Base-by-base conservation (phyloP, 2,888 invertebrate species). In the Caenorhabditis sulstoni region DNA sequence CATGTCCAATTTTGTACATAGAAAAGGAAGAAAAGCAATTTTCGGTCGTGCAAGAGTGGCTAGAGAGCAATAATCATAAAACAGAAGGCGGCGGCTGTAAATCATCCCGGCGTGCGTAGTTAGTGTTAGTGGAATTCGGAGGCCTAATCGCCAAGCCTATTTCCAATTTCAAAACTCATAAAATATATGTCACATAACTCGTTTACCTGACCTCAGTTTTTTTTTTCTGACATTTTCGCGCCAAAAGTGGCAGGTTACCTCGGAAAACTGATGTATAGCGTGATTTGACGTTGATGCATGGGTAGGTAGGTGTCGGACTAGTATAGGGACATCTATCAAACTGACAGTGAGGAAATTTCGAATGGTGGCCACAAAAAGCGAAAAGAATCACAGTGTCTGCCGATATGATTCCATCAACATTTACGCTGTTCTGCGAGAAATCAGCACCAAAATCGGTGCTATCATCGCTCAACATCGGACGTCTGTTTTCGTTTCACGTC, bases 211-310 rank as follows among this genome's bases (percentile, higher is more conserved):
- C 29, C 7, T 5, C 29, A 3, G 41, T 11, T 44, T 53, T 52
- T 14, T 37, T 35, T 16, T 47, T 39, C 12, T n/a, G 18, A 22
- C 23, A 41, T 59, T 65, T 74, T 74, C 66, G 66, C 74, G 74
- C 74, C 74, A 61, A 65, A 74, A 52, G 66, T 66, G 66, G 58
- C 66, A 66, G 29, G 74, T 71, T 73, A 73, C 73, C 73, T 73
- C 73, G 55, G 62, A 71, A 62, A 64, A 71, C 71, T 71, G 71
- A 71, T 71, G 59, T 55, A 23, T 65, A 47, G 22, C 41, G 55
- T 58, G 58, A 65, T 74, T 55, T 74, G 74, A 74, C 74, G 59
- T 65, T 74, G 73, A 66, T 74, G 66, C 66, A 74, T 66, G 22
- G 50, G 66, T 55, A 29, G 29, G 29, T 7, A 29, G 66, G 74